Conservation (phyloP, 2,797 vertebrate genomes). For the Mormyrops attenuatus region DNA sequence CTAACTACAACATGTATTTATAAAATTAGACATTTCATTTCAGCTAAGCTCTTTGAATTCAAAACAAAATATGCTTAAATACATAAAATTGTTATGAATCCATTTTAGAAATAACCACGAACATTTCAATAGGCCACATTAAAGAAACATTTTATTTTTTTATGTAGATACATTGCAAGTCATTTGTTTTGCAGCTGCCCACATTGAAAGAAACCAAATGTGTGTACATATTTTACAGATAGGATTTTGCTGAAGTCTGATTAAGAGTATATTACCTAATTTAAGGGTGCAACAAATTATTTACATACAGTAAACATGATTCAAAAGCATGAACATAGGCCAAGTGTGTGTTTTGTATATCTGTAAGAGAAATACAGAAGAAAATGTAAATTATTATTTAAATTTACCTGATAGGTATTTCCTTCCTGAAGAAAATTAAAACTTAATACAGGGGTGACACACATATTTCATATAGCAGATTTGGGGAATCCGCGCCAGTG, state of each 20-base stretch:
- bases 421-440: background rate
- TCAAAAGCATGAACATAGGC: background rate
- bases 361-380: background rate
- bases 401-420: background rate
- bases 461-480: background rate
- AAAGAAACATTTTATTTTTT: conserved; percentile 12
- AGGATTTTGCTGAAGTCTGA: background rate
- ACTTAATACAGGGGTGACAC: background rate
- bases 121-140: background rate
- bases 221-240: background rate
- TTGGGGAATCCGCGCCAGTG: background rate
- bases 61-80: background rate
- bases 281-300: background rate
- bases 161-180: background rate
- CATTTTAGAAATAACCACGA: background rate
- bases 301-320: conserved; percentile 7
- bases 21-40: background rate
- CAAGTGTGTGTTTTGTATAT: background rate
- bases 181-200: conserved; percentile 7
- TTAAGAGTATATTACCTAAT: background rate
- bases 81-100: background rate
- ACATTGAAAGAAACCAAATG: background rate
- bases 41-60: background rate
- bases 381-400: background rate
- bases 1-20: background rate